Evolutionary conservation across 2,797 vertebrate species (phyloP).

Genomic region (Cryptoblepharus egeriae): DNA sequence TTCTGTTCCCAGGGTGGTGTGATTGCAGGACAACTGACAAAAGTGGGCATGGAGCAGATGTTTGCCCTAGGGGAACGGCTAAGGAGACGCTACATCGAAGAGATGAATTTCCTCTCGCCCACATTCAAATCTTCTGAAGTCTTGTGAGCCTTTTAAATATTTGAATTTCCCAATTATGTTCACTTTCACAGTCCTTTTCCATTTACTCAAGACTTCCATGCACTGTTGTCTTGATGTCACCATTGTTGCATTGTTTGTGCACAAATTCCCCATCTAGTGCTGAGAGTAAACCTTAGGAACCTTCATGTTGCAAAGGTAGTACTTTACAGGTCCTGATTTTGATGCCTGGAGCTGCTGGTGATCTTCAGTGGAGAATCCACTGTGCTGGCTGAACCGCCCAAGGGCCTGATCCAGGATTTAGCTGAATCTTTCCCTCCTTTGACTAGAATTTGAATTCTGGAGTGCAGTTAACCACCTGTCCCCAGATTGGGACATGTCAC

Average conservation of each 20-base stretch:
- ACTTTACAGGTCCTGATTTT: background rate
- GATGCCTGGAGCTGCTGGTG: background rate
- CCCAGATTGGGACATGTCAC: too few relatives aligned
- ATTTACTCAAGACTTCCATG: background rate
- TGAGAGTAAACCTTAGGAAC: background rate
- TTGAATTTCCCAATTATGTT: background rate
- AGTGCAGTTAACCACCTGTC: too few relatives aligned
- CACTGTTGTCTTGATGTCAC: background rate
- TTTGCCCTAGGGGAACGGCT: constrained; percentile 89
- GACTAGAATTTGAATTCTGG: too few relatives aligned
- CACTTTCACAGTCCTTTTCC: background rate
- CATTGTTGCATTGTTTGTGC: background rate
- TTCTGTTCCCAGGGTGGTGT: constrained; percentile 84
- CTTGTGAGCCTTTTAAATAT: constrained; percentile 85
- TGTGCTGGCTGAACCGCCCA: too few relatives aligned
- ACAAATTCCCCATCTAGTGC: background rate
- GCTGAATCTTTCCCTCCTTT: too few relatives aligned
- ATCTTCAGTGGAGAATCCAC: background rate
- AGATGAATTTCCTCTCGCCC: constrained; percentile 84
- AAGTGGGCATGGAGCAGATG: constrained; percentile 92
- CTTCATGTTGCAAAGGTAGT: background rate
- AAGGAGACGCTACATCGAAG: constrained; percentile 86
- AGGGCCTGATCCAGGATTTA: too few relatives aligned
- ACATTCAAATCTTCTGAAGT: constrained; percentile 86
- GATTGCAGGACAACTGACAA: constrained; percentile 91